Evolutionary conservation across 2,888 invertebrate species (phyloP).

Genomic region (Callyntrura sp.): DNA sequence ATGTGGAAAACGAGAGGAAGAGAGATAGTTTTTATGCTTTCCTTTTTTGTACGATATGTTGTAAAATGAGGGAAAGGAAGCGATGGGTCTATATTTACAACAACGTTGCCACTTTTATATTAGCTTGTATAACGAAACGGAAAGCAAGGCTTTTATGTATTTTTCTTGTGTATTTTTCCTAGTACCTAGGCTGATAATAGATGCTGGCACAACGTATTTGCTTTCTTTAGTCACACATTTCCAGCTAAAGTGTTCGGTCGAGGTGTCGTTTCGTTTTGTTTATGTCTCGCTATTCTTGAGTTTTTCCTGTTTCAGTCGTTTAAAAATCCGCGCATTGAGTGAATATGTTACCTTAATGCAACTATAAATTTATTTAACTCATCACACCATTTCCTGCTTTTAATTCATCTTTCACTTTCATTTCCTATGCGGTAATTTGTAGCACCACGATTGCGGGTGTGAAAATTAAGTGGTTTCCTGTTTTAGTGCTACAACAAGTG

Average conservation of each 20-base stretch:
- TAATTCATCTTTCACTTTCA: not conserved
- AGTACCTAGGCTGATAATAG: conserved; percentile 40
- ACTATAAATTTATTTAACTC: not conserved
- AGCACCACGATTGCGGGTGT: not conserved
- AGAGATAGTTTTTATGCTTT: conserved; percentile 7
- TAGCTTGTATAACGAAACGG: conserved; percentile 49
- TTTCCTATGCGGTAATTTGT: not conserved
- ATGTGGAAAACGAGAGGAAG: conserved; percentile 28
- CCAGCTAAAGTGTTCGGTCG: conserved; percentile 71
- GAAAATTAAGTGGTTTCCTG: not conserved
- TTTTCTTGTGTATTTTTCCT: conserved; percentile 9
- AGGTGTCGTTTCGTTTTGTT: conserved; percentile 73
- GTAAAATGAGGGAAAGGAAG: conserved; percentile 38
- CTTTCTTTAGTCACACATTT: conserved; percentile 76
- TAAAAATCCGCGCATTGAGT: conserved; percentile 12
- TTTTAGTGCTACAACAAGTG: conserved; percentile 14
- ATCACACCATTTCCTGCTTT: not conserved
- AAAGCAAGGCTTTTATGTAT: conserved; percentile 32
- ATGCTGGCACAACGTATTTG: conserved; percentile 58
- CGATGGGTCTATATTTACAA: not conserved
- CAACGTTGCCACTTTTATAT: conserved; percentile 4
- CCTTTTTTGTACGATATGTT: conserved; percentile 30
- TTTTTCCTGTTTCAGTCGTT: conserved; percentile 67
- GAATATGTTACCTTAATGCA: not conserved
- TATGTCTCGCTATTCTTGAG: conserved; percentile 63